Evolutionary conservation across 2,888 invertebrate genomes (phyloP), one percentile per base, ranked within the genome.

Genomic region (Polietes domitor): DNA sequence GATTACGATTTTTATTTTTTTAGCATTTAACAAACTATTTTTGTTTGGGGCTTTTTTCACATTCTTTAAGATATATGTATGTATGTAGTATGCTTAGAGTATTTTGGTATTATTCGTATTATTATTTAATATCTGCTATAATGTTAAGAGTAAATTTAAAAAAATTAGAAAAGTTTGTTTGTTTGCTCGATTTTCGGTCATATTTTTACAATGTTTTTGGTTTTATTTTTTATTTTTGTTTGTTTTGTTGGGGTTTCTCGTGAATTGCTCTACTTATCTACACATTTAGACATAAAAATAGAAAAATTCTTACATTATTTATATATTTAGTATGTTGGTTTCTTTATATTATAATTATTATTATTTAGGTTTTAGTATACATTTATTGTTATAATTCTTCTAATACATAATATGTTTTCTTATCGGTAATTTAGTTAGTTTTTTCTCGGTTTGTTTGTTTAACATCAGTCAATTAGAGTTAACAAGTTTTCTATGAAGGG

Each of bases 261-360:
- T 21, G 68, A 76, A 47, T 65, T 65, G 4, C 58, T 72, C 78
- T 81, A 79, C 43, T 81, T 81, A 84, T 72, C 84, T 84, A 84
- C 84, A 84, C 84, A 84, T 77, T 84, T 61, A 84, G 84, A 84
- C 78, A 79, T 81, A 79, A 84, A 84, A 84, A 80, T 84, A 80
- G 77, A 78, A 81, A 79, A 84, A 68, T 68, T 53, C 32, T 68
- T 80, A 12, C 55, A 75, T 71, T 41, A 37, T 55, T 28, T 53
- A 37, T 19, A 37, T 78, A 70, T 53, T 76, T 65, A n/a, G n/a
- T 19, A 24, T 43, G 24, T 43, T 1, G 32, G 9, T 28, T 28
- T 55, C 21, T 55, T 68, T 68, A 32, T 24, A 4, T 50, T 24
- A 21, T n/a, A 24, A 65, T n/a, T 76, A 17, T 41, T 68, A 73